Percentiles rank a stretch among this genome's conserved stretches.
Conservation (phyloP, 2,113 vertebrate genomes). For the Gopherus flavomarginatus region DNA sequence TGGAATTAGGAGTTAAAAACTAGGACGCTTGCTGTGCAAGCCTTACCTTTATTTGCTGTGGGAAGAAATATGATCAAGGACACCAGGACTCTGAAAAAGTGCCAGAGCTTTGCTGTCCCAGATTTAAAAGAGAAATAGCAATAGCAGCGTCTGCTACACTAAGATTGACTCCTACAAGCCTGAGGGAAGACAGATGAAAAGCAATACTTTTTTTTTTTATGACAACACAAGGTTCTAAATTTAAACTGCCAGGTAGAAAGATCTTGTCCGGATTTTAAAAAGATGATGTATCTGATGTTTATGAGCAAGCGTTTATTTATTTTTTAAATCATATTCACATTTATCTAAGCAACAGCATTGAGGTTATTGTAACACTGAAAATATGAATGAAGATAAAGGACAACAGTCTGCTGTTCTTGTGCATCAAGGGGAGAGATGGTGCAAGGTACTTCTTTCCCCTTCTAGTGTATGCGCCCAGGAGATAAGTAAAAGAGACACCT, state of each 20-base stretch:
- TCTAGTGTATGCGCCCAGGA: neutral
- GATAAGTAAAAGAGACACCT: neutral
- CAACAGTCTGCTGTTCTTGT: neutral
- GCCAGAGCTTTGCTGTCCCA: conserved; percentile 47
- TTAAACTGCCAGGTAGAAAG: conserved; percentile 50
- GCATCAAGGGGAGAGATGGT: neutral
- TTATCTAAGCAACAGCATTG: neutral
- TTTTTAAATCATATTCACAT: neutral
- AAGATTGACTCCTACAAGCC: conserved; percentile 54
- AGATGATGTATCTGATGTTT: conserved; percentile 36
- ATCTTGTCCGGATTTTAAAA: conserved; percentile 47
- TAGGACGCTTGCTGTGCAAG: conserved; percentile 51
- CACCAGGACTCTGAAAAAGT: conserved; percentile 61
- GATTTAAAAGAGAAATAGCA: conserved; percentile 65
- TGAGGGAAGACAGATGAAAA: conserved; percentile 64
- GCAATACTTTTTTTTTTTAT: conserved; percentile 6
- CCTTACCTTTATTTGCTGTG: conserved; percentile 46
- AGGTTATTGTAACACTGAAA: neutral
- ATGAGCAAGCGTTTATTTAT: conserved; percentile 2
- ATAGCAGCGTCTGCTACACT: conserved; percentile 31
- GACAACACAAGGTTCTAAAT: conserved; percentile 61
- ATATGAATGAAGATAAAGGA: neutral
- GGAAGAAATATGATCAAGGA: conserved; percentile 71
- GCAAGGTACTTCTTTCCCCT: neutral
- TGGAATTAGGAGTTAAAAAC: conserved; percentile 42